phyloP scores from a whole-genome alignment of 2,888 invertebrate genomes.

The Drosophila mimica region DNA sequence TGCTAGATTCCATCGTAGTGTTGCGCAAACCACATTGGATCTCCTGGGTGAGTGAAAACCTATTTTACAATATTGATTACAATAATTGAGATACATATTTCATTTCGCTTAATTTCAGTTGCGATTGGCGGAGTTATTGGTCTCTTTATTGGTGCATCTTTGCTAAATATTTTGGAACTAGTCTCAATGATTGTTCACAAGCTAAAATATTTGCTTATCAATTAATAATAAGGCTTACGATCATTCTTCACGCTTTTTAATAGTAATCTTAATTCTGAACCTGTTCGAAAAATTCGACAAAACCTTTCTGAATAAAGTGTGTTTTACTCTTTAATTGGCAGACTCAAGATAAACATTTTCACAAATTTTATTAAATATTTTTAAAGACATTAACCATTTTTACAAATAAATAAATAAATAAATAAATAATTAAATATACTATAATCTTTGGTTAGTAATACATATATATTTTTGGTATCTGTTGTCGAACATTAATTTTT shows the following conservation, averaged over 20 bases:
- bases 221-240: slow-evolving; percentile 2
- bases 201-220: background rate
- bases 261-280: background rate
- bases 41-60: slow-evolving; percentile 57
- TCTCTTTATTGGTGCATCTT: slow-evolving; percentile 64
- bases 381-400: slow-evolving; percentile 4
- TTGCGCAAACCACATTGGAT: slow-evolving; percentile 73
- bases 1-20: slow-evolving; percentile 63
- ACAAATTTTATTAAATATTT: background rate
- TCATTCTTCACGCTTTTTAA: background rate
- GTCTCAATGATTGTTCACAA: slow-evolving; percentile 20
- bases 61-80: background rate
- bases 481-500: slow-evolving; percentile 26
- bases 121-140: slow-evolving; percentile 76
- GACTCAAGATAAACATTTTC: background rate
- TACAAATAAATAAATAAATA: background rate
- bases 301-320: background rate
- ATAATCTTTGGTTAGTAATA: slow-evolving; percentile 12
- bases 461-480: slow-evolving; percentile 1
- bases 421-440: background rate
- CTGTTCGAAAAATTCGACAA: background rate
- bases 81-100: background rate
- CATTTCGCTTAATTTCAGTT: slow-evolving; percentile 51
- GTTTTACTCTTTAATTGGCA: background rate
- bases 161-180: slow-evolving; percentile 60